Evolutionary conservation across 2,888 invertebrate species (phyloP).

Genomic region (Euclidia mi): DNA sequence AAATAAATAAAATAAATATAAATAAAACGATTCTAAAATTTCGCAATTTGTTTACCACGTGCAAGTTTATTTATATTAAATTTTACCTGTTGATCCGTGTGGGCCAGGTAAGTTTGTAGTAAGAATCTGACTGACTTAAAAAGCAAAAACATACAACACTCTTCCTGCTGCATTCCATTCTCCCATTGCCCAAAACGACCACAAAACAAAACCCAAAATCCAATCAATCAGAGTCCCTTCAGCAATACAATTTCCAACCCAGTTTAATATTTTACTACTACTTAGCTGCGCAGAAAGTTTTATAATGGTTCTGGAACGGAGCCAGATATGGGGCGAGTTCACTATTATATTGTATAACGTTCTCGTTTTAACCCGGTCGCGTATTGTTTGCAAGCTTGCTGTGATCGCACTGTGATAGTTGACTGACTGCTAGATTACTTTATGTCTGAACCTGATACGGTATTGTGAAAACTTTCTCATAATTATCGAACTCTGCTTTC

Average conservation of each 20-base stretch:
- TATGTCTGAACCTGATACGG: neutral
- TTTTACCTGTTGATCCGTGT: too few relatives aligned
- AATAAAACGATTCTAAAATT: too few relatives aligned
- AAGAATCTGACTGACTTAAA: too few relatives aligned
- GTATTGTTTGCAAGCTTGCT: constrained; percentile 40
- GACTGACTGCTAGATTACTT: constrained; percentile 8
- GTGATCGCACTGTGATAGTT: constrained; percentile 29
- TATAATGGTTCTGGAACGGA: constrained; percentile 81
- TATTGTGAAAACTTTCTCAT: too few relatives aligned
- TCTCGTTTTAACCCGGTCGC: constrained; percentile 40
- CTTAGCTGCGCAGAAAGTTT: constrained; percentile 79
- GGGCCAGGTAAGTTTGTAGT: too few relatives aligned
- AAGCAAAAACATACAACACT: too few relatives aligned
- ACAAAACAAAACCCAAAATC: constrained; percentile 15
- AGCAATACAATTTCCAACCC: constrained; percentile 49
- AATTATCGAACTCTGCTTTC: too few relatives aligned
- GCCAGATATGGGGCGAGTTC: constrained; percentile 71
- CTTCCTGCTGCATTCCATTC: neutral
- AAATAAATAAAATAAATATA: too few relatives aligned
- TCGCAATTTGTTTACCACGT: too few relatives aligned
- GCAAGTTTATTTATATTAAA: too few relatives aligned
- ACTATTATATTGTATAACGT: constrained; percentile 59
- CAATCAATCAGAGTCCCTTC: constrained; percentile 39
- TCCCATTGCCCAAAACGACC: neutral
- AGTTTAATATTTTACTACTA: constrained; percentile 80